Evolutionary conservation across 2,888 invertebrate species (phyloP), one percentile per base, ranked within the genome.

Genomic region (Ashinkailepas kermadecensis): DNA sequence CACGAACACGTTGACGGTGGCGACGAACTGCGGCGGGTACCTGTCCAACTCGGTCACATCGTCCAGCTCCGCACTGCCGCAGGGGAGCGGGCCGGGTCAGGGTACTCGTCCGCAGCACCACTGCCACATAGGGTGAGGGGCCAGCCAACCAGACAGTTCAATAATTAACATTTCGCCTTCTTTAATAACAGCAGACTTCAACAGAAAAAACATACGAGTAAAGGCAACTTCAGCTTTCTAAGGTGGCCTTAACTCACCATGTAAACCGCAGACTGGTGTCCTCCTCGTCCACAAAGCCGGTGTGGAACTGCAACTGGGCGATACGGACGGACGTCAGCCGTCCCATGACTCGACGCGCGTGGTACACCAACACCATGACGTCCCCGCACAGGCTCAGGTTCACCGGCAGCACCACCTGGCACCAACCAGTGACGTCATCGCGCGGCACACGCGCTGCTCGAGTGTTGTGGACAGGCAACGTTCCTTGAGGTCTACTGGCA

Each of bases 241-340:
- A 18, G 58, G 58, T 25, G 54, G n/a, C 56, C 15, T 2, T 80
- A 25, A 86, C 87, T 86, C 88, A 91, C 91, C 91, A 91, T 81
- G 90, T 91, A 85, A 93, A 95, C 83, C 91, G 91, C 81, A 96
- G 88, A n/a, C 91, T 90, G 79, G 92, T 94, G 85, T 94, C 93
- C 84, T 91, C 91, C 84, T 91, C 90, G 0, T 91, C 89, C 83
- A 96, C 91, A 87, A 93, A 96, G 80, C 97, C 97, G 12, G 96
- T 94, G 87, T 97, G 94, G 86, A 97, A 92, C 88, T 95, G 94
- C 74, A 96, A 88, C 85, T 95, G 93, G 81, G 95, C 92, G 86
- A 97, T 94, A 87, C 94, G 94, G 85, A 96, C 93, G 83, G 94
- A 91, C 80, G 93, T 94, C 78, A 95, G 92, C 83, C 91, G 91